Conservation (phyloP, 2,888 invertebrate genomes). For the Drosophila leonis region DNA sequence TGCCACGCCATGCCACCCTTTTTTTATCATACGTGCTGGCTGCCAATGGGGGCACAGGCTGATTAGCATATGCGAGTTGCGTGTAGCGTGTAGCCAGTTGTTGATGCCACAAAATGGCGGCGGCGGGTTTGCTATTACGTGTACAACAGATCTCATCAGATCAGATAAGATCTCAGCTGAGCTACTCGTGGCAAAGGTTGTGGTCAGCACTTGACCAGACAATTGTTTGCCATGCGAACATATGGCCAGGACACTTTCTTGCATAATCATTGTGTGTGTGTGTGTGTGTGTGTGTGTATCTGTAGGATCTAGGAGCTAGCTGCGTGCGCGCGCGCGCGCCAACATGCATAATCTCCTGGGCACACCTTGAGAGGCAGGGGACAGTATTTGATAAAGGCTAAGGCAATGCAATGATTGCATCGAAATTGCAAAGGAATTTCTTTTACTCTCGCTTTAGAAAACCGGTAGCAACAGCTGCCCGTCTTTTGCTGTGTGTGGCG, state of each 20-base stretch:
- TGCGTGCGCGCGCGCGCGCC: constrained; percentile 49
- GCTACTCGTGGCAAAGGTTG: constrained; percentile 40
- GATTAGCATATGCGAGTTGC: constrained; percentile 62
- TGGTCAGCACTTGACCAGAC: constrained; percentile 67
- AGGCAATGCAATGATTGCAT: constrained; percentile 54
- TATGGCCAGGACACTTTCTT: constrained; percentile 49
- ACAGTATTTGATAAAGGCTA: constrained; percentile 57
- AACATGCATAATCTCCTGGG: constrained; percentile 67
- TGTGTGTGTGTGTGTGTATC: constrained; percentile 44
- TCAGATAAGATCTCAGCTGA: constrained; percentile 13
- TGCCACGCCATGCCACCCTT: constrained; percentile 57
- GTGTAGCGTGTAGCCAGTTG: constrained; percentile 1
- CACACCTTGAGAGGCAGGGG: constrained; percentile 56
- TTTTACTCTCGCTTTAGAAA: constrained; percentile 16
- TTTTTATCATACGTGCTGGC: constrained; percentile 32
- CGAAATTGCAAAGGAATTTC: constrained; percentile 63
- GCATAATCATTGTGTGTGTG: constrained; percentile 59
- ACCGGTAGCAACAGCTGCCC: constrained; percentile 48
- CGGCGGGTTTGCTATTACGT: background rate
- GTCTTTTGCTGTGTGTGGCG: constrained; percentile 19
- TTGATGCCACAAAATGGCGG: constrained; percentile 47
- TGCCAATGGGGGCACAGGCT: constrained; percentile 50
- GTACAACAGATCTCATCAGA: background rate
- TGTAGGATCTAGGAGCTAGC: constrained; percentile 35
- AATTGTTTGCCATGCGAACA: constrained; percentile 22